These are phyloP conservation scores for Hypotaenidia okinawae DNA, from an alignment of 2,797 vertebrate species.

Conservation along the genomic window DNA sequence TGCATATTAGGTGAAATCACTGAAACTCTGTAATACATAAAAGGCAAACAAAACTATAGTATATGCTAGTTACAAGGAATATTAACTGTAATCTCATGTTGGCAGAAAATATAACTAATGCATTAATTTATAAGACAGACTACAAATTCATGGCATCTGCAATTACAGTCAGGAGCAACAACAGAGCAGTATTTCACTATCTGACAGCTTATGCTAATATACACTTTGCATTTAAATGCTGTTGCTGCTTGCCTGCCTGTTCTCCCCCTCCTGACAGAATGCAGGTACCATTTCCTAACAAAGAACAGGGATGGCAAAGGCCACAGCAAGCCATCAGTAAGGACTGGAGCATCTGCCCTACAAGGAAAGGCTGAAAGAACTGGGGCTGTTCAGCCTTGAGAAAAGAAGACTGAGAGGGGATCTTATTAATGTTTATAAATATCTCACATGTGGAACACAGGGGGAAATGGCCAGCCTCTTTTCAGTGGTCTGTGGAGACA, in stretches of 20 bases:
- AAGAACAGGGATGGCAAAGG: background rate
- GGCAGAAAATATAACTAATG: conserved; percentile 18
- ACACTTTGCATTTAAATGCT: conserved; percentile 40
- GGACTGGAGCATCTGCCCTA: too few relatives aligned
- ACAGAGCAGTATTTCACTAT: conserved; percentile 20
- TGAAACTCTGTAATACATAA: background rate
- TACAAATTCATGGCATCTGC: conserved; percentile 18
- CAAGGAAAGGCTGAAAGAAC: too few relatives aligned
- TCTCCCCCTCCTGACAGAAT: background rate
- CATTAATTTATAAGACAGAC: background rate
- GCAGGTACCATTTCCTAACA: background rate
- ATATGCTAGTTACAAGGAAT: background rate
- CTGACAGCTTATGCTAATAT: conserved; percentile 36
- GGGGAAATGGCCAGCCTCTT: too few relatives aligned
- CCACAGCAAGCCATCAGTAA: background rate
- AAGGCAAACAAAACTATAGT: background rate
- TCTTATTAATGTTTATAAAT: too few relatives aligned
- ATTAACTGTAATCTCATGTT: background rate
- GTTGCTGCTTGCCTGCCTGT: background rate
- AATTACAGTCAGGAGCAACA: conserved; percentile 22
- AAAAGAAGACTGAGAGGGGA: too few relatives aligned
- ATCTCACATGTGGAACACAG: too few relatives aligned
- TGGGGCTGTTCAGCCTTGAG: too few relatives aligned
- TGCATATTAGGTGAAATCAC: background rate
- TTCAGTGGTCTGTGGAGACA: too few relatives aligned